Percentiles rank a stretch among this genome's conserved stretches.
These are phyloP conservation scores for Epistrophella euchroma DNA, from an alignment of 2,888 invertebrate genomes.

Conservation along the genomic window DNA sequence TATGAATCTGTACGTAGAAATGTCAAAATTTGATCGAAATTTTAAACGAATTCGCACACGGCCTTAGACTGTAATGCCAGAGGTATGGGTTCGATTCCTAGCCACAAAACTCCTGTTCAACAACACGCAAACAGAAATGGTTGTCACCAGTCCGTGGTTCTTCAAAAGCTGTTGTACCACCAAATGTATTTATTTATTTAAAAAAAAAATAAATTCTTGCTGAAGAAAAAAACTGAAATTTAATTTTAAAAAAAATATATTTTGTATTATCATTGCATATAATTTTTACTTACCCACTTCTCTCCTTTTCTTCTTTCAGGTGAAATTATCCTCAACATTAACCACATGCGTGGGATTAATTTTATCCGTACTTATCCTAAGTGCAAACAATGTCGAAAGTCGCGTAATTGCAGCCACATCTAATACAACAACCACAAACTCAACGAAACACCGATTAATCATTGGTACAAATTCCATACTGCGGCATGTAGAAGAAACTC, in stretches of 20 bases:
- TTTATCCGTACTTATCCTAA: constrained; percentile 51
- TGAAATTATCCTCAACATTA: constrained; percentile 39
- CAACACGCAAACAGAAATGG: too few relatives aligned
- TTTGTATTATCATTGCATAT: neutral
- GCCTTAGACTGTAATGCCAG: too few relatives aligned
- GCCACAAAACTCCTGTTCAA: too few relatives aligned
- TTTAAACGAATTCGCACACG: too few relatives aligned
- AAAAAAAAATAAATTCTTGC: too few relatives aligned
- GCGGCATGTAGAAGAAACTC: constrained; percentile 80
- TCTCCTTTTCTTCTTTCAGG: constrained; percentile 30
- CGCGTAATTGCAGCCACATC: constrained; percentile 41
- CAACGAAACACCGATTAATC: constrained; percentile 59
- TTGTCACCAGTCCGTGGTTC: too few relatives aligned
- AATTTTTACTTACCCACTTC: constrained; percentile 2
- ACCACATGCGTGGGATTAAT: constrained; percentile 54
- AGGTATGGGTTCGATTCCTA: too few relatives aligned
- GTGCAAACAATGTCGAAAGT: constrained; percentile 33
- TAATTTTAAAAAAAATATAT: neutral
- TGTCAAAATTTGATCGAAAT: too few relatives aligned
- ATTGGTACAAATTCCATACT: constrained; percentile 85
- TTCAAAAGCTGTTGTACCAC: too few relatives aligned
- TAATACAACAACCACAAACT: constrained; percentile 55
- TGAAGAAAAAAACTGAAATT: too few relatives aligned
- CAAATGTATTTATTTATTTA: too few relatives aligned
- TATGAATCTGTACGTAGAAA: too few relatives aligned